phyloP scores from a whole-genome alignment of 2,113 vertebrate species.

The Aphyosemion australe region DNA sequence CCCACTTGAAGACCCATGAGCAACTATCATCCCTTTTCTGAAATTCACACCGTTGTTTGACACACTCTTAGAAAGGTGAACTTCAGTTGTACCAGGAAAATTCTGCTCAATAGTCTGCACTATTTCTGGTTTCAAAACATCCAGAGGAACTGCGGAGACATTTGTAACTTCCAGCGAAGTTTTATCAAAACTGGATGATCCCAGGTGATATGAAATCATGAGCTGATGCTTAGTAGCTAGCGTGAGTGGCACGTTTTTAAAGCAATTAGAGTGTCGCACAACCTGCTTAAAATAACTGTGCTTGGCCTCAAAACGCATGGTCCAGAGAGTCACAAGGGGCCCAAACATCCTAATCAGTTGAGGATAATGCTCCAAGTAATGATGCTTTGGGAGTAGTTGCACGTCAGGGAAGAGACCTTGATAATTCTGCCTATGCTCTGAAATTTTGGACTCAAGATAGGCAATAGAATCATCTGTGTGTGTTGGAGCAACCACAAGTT shows the following conservation, averaged over 20 bases:
- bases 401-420: constrained; percentile 22
- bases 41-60: constrained; percentile 3
- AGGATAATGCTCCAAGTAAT: constrained; percentile 27
- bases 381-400: constrained; percentile 11
- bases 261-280: constrained; percentile 11
- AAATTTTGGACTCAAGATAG: constrained; percentile 30
- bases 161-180: neutral
- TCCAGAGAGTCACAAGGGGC: constrained; percentile 9
- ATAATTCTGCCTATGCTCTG: constrained; percentile 24
- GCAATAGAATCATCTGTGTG: constrained; percentile 32
- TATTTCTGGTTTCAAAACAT: constrained; percentile 17
- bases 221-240: constrained; percentile 24
- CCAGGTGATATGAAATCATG: constrained; percentile 27
- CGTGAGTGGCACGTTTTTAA: constrained; percentile 4
- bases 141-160: constrained; percentile 8
- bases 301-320: neutral
- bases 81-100: constrained; percentile 16
- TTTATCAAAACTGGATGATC: constrained; percentile 5
- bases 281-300: constrained; percentile 28
- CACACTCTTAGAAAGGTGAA: constrained; percentile 12
- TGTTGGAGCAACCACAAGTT: constrained; percentile 32
- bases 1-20: constrained; percentile 32
- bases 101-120: neutral
- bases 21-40: constrained; percentile 27
- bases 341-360: constrained; percentile 15